phyloP scores from a whole-genome alignment of 2,113 vertebrate species.

The Rynchops niger region DNA sequence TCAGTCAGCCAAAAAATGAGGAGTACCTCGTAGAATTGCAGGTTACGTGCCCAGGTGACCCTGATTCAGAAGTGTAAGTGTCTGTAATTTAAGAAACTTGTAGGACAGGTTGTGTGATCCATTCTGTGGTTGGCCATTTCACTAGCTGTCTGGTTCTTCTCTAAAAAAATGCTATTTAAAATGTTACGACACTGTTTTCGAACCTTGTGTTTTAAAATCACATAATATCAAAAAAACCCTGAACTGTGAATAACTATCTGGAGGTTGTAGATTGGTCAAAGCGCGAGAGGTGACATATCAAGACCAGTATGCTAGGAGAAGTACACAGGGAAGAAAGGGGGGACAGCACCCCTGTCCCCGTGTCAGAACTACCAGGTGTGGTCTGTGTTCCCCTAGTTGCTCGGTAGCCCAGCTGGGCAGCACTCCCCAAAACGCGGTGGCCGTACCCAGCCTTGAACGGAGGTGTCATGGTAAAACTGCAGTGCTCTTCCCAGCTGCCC shows the following conservation, averaged over 20 bases:
- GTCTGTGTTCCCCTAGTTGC: background rate
- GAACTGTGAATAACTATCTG: background rate
- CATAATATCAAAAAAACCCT: background rate
- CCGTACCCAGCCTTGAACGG: accelerated
- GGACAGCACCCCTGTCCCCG: background rate
- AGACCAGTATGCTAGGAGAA: background rate
- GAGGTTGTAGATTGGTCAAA: background rate
- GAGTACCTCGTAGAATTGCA: background rate
- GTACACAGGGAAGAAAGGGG: background rate
- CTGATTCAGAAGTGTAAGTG: background rate
- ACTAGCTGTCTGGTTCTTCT: background rate
- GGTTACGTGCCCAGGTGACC: background rate
- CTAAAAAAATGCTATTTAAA: background rate
- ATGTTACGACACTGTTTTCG: background rate
- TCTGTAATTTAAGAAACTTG: slow-evolving; percentile 28
- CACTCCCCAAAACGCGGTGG: background rate
- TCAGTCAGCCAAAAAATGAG: background rate
- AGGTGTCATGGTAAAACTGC: background rate
- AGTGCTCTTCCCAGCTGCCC: background rate
- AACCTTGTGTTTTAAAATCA: background rate
- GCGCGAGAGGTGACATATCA: background rate
- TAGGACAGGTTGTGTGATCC: slow-evolving; percentile 1
- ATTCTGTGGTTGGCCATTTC: background rate
- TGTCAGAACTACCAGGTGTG: background rate
- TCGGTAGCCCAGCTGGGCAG: background rate